A percentile compares a stretch with the other conserved stretches of the same genome.
These are phyloP conservation scores for Pygoscelis antarcticus DNA, from an alignment of 2,113 vertebrate genomes.

Conservation along the genomic window DNA sequence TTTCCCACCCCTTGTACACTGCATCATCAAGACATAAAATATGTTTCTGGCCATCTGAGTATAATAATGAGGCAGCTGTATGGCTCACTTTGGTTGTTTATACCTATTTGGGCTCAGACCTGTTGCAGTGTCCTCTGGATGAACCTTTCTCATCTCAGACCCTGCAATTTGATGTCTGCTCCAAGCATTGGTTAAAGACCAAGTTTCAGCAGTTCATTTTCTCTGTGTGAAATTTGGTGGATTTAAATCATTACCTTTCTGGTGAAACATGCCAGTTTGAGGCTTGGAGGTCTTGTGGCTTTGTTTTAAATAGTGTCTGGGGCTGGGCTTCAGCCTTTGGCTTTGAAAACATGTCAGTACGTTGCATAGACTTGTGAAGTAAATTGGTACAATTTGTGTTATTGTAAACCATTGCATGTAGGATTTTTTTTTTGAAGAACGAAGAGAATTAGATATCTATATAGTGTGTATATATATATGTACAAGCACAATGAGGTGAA, in stretches of 20 bases:
- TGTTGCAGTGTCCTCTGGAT: constrained; percentile 41
- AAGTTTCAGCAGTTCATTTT: constrained; percentile 50
- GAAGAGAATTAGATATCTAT: background rate
- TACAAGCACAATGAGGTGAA: background rate
- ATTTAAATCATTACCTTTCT: constrained; percentile 59
- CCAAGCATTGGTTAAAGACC: constrained; percentile 50
- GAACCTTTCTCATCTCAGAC: constrained; percentile 31
- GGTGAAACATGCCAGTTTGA: constrained; percentile 20
- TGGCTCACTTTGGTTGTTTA: constrained; percentile 45
- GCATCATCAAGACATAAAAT: background rate
- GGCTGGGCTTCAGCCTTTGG: constrained; percentile 25
- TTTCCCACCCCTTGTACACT: background rate
- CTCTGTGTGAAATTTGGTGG: constrained; percentile 28
- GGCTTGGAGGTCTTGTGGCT: constrained; percentile 27
- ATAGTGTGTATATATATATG: background rate
- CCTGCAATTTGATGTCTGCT: constrained; percentile 54
- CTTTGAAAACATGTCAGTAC: background rate
- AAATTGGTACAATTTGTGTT: constrained; percentile 4
- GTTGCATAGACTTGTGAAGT: background rate
- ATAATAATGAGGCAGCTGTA: constrained; percentile 58
- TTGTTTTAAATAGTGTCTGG: constrained; percentile 40
- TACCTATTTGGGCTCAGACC: constrained; percentile 48
- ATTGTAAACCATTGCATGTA: background rate
- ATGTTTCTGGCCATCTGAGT: constrained; percentile 56
- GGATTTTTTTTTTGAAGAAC: background rate